Evolutionary conservation across 2,113 vertebrate species (phyloP).

Genomic region (Hydrochoerus hydrochaeris): DNA sequence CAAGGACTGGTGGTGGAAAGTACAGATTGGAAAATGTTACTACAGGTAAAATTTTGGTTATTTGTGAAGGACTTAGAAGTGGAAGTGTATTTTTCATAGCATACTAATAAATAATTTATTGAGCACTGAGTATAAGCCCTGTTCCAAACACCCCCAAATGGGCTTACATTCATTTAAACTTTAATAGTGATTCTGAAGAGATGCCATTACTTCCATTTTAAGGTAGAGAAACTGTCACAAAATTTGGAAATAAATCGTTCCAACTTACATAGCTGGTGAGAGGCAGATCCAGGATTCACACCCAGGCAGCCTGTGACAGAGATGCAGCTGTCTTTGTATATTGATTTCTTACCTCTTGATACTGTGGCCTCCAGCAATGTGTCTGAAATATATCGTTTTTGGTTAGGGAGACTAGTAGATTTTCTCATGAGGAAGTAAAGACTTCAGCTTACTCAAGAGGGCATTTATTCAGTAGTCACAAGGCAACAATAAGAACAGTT

Average conservation of each 20-base stretch:
- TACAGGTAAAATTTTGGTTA: constrained; percentile 90
- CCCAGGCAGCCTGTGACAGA: neutral
- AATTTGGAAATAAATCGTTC: neutral
- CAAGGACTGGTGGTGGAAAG: constrained; percentile 99
- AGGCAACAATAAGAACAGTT: neutral
- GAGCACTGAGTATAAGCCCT: neutral
- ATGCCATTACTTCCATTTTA: neutral
- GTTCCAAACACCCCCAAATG: neutral
- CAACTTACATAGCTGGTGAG: neutral
- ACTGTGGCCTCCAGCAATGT: neutral
- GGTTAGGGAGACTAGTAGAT: neutral
- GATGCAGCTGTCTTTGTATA: neutral
- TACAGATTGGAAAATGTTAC: constrained; percentile 98
- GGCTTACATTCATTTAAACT: neutral
- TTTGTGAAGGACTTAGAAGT: neutral
- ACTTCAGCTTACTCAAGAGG: neutral
- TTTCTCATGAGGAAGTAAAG: constrained; percentile 15
- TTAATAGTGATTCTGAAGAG: neutral
- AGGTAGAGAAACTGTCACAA: neutral
- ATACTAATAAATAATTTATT: neutral
- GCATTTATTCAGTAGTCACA: neutral
- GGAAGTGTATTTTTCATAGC: neutral
- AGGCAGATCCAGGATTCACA: neutral
- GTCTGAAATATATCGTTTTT: neutral
- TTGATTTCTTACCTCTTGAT: neutral